phyloP scores from a whole-genome alignment of 2,888 invertebrate genomes.

The Tridacna gigas region DNA sequence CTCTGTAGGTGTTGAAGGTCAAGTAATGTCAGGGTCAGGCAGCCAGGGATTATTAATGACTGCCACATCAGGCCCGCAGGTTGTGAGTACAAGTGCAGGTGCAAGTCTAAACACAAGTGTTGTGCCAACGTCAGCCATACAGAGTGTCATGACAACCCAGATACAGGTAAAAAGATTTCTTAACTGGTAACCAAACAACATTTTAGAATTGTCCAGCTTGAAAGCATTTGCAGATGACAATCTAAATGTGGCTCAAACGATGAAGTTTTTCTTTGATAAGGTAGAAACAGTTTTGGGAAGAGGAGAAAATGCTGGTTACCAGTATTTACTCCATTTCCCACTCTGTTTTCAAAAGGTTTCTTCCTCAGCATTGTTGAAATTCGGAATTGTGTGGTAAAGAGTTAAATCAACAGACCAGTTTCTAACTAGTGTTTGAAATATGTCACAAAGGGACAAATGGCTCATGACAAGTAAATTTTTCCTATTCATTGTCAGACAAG shows the following conservation, averaged over 20 bases:
- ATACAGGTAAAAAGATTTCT: conserved; percentile 53
- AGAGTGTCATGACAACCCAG: conserved; percentile 68
- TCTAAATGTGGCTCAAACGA: no score
- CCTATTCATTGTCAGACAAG: no score
- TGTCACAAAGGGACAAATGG: no score
- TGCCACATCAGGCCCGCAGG: conserved; percentile 54
- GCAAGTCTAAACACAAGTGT: conserved; percentile 66
- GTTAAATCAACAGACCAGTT: no score
- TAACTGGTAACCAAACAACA: neutral
- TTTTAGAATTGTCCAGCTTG: neutral
- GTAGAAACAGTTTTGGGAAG: neutral
- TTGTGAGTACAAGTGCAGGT: conserved; percentile 55
- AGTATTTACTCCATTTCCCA: neutral
- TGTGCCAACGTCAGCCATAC: conserved; percentile 65
- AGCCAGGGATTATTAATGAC: conserved; percentile 69
- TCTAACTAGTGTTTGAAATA: no score
- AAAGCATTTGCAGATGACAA: neutral
- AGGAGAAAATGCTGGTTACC: neutral
- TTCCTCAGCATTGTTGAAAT: no score
- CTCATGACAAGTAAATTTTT: no score
- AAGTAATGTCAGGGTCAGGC: conserved; percentile 32
- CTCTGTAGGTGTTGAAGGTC: conserved; percentile 47
- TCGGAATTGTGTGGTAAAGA: no score
- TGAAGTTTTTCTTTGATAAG: neutral
- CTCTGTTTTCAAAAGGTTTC: neutral